phyloP scores from a whole-genome alignment of 2,888 invertebrate genomes.

The Maniola hyperantus region DNA sequence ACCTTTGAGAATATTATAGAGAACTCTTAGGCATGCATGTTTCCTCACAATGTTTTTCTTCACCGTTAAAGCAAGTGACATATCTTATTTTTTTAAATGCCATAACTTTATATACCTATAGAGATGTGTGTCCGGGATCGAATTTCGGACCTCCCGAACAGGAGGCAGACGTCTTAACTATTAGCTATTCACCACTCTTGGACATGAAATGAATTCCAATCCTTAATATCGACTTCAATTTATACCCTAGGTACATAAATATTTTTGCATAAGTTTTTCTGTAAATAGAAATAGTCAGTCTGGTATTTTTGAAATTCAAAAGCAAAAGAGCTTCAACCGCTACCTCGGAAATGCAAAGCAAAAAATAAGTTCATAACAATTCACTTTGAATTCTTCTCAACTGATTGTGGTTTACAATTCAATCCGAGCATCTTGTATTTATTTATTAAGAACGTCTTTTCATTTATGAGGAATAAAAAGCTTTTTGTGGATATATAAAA shows the following conservation, averaged over 20 bases:
- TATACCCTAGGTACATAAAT: background rate
- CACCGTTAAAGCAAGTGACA: too few relatives aligned
- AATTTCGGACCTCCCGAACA: too few relatives aligned
- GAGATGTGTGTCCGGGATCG: too few relatives aligned
- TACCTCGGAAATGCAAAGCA: slow-evolving; percentile 61
- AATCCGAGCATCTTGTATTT: slow-evolving; percentile 31
- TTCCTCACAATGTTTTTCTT: too few relatives aligned
- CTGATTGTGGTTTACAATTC: slow-evolving; percentile 37
- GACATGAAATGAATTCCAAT: background rate
- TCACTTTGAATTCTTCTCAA: slow-evolving; percentile 40
- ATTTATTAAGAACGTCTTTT: slow-evolving; percentile 20
- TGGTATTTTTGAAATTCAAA: slow-evolving; percentile 72
- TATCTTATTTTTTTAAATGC: too few relatives aligned
- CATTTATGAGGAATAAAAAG: background rate
- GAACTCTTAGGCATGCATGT: too few relatives aligned
- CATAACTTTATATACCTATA: too few relatives aligned
- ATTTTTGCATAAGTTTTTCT: slow-evolving; percentile 5
- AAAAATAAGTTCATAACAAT: slow-evolving; percentile 45
- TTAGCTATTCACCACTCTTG: too few relatives aligned
- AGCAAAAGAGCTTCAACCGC: slow-evolving; percentile 71
- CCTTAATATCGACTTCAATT: background rate
- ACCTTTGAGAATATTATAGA: too few relatives aligned
- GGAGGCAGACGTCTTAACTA: too few relatives aligned
- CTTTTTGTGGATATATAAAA: background rate
- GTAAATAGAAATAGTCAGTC: slow-evolving; percentile 18